These are phyloP conservation scores for Stictocephala bisonia DNA, from an alignment of 2,888 invertebrate species.

Conservation along the genomic window DNA sequence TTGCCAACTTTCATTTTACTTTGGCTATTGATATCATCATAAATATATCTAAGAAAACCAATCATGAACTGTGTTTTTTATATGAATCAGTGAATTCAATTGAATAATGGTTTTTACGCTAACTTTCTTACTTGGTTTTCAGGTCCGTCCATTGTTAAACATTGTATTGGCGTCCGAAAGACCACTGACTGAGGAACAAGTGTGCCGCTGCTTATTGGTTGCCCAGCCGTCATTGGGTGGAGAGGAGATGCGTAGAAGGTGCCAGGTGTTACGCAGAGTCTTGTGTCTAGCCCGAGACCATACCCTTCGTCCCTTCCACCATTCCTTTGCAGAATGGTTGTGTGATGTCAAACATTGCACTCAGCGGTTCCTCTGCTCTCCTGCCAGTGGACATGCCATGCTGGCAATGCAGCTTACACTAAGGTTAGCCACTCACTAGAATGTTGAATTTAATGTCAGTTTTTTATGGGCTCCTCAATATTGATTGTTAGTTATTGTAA, in stretches of 20 bases:
- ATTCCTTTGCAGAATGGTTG: conserved; percentile 95
- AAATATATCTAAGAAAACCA: too few relatives aligned
- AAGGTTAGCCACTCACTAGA: conserved; percentile 62
- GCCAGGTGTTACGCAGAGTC: conserved; percentile 79
- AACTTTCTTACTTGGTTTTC: conserved; percentile 39
- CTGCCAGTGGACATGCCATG: conserved; percentile 88
- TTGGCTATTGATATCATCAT: too few relatives aligned
- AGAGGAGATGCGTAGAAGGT: conserved; percentile 83
- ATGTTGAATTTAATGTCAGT: too few relatives aligned
- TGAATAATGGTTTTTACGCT: too few relatives aligned
- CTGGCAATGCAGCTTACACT: conserved; percentile 81
- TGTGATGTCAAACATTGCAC: conserved; percentile 98
- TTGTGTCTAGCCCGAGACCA: conserved; percentile 66
- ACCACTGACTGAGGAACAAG: conserved; percentile 83
- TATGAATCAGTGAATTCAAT: too few relatives aligned
- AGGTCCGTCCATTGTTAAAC: conserved; percentile 82
- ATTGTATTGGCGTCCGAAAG: conserved; percentile 88
- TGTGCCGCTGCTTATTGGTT: conserved; percentile 85
- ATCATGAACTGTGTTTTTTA: too few relatives aligned
- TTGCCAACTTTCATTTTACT: too few relatives aligned
- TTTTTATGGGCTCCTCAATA: too few relatives aligned
- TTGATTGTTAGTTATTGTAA: too few relatives aligned
- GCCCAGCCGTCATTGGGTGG: conserved; percentile 81
- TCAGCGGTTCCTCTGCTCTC: conserved; percentile 89
- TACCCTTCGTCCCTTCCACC: conserved; percentile 85